These are phyloP conservation scores for Lasioglossum zephyrum DNA, from an alignment of 2,888 invertebrate species.

Conservation along the genomic window DNA sequence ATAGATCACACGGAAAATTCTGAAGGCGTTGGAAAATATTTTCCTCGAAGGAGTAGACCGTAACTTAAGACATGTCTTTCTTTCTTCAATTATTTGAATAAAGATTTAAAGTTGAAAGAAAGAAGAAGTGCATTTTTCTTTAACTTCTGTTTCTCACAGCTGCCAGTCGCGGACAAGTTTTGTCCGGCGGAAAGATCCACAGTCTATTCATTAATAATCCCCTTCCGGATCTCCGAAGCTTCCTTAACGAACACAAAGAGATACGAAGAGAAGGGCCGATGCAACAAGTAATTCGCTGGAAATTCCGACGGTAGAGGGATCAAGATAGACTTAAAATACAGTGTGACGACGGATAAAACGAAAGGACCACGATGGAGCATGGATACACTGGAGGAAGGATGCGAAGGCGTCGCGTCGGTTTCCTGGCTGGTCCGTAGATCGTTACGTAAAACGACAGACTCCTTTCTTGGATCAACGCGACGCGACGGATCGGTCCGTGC, in stretches of 20 bases:
- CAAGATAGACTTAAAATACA: neutral
- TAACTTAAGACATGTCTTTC: neutral
- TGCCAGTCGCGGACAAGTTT: neutral
- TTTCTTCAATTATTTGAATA: neutral
- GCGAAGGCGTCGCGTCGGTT: slow-evolving; percentile 38
- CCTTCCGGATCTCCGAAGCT: neutral
- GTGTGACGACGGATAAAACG: neutral
- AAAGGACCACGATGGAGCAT: slow-evolving; percentile 54
- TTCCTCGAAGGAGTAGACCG: neutral
- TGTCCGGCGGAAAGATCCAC: neutral
- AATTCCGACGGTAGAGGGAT: neutral
- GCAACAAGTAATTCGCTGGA: neutral
- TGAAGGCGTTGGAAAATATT: neutral
- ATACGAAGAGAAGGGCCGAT: neutral
- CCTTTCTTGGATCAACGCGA: slow-evolving; percentile 57
- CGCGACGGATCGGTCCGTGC: slow-evolving; percentile 51
- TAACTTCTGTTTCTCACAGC: neutral
- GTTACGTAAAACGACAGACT: slow-evolving; percentile 70
- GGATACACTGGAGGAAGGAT: slow-evolving; percentile 60
- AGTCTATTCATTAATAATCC: neutral
- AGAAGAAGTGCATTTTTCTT: neutral
- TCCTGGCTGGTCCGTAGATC: slow-evolving; percentile 53
- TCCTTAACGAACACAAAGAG: neutral
- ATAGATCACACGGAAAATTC: too few relatives aligned
- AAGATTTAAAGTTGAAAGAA: neutral